Conservation (phyloP, 1,140 invertebrate species). For the Hydropsyche tenuis region DNA sequence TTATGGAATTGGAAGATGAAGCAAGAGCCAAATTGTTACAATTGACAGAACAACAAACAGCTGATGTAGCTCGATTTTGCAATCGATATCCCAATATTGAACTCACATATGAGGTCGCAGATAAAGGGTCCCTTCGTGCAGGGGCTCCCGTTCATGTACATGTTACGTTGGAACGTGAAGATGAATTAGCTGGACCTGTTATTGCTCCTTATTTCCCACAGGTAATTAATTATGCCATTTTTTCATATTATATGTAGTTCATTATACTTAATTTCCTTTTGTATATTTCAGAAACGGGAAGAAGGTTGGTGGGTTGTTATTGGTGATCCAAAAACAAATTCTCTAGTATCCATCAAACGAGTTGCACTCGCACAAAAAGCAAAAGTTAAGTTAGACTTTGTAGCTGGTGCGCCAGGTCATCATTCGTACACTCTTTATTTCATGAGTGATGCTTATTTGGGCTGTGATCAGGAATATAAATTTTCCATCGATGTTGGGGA, state of each 20-base stretch:
- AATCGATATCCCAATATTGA: constrained; percentile 99
- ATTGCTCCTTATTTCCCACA: constrained; percentile 98
- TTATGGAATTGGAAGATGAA: constrained; percentile 98
- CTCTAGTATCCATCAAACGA: constrained; percentile 94
- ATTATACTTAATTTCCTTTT: not conserved
- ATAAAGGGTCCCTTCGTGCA: constrained; percentile 54
- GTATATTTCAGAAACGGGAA: constrained; percentile 83
- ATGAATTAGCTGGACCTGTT: constrained; percentile 95
- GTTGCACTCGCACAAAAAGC: constrained; percentile 93
- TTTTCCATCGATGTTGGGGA: constrained; percentile 83
- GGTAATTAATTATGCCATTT: constrained; percentile 57
- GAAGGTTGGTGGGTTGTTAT: constrained; percentile 99
- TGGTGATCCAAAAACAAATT: constrained; percentile 94
- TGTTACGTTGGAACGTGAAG: constrained; percentile 95
- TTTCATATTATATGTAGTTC: constrained; percentile 2
- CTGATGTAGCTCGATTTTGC: constrained; percentile 97
- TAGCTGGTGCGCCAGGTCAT: constrained; percentile 81
- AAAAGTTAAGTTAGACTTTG: constrained; percentile 93
- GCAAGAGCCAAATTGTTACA: constrained; percentile 87
- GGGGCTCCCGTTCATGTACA: constrained; percentile 62
- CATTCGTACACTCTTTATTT: constrained; percentile 96
- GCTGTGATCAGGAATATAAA: constrained; percentile 97
- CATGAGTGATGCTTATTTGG: constrained; percentile 98
- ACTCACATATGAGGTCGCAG: constrained; percentile 86
- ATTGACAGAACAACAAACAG: constrained; percentile 87